phyloP scores from a whole-genome alignment of 2,888 invertebrate genomes.

The Ectemnius cavifrons region DNA sequence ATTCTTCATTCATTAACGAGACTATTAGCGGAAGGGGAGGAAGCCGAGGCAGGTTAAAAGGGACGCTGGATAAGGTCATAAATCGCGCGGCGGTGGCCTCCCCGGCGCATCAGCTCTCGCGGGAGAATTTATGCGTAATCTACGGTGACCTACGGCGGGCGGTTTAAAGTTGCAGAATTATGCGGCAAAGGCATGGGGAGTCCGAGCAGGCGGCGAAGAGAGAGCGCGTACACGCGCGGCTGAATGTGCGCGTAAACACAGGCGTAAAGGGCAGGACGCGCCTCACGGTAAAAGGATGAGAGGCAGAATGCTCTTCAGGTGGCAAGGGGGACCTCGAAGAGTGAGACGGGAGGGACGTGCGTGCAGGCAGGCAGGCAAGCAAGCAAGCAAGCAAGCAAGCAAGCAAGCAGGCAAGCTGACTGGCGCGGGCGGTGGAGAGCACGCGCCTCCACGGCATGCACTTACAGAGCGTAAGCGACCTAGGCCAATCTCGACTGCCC shows the following conservation, averaged over 20 bases:
- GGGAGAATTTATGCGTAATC: slow-evolving; percentile 70
- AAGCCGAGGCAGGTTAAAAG: slow-evolving; percentile 28
- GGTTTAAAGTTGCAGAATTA: slow-evolving; percentile 66
- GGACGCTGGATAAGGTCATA: slow-evolving; percentile 55
- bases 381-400: slow-evolving; percentile 8
- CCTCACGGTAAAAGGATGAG: slow-evolving; percentile 10
- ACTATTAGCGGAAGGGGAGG: slow-evolving; percentile 8
- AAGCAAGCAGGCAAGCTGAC: neutral
- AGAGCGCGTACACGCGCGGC: neutral
- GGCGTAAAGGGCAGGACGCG: slow-evolving; percentile 13
- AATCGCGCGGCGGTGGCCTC: slow-evolving; percentile 42
- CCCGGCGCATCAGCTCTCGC: slow-evolving; percentile 24
- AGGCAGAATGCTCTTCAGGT: slow-evolving; percentile 2
- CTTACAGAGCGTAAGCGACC: slow-evolving; percentile 64
- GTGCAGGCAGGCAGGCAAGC: slow-evolving; percentile 17
- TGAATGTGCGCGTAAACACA: slow-evolving; percentile 11
- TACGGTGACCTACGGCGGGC: slow-evolving; percentile 65
- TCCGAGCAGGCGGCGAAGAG: slow-evolving; percentile 3
- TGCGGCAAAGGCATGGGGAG: slow-evolving; percentile 41
- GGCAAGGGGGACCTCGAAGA: neutral
- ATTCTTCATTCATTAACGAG: slow-evolving; percentile 4
- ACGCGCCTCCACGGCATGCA: slow-evolving; percentile 33
- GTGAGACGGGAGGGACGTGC: slow-evolving; percentile 3
- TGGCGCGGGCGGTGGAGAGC: slow-evolving; percentile 26
- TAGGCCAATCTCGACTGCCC: slow-evolving; percentile 70